Evolutionary conservation across 1,140 invertebrate genomes (phyloP).

Genomic region (Pseudomyrmex pallidus): DNA sequence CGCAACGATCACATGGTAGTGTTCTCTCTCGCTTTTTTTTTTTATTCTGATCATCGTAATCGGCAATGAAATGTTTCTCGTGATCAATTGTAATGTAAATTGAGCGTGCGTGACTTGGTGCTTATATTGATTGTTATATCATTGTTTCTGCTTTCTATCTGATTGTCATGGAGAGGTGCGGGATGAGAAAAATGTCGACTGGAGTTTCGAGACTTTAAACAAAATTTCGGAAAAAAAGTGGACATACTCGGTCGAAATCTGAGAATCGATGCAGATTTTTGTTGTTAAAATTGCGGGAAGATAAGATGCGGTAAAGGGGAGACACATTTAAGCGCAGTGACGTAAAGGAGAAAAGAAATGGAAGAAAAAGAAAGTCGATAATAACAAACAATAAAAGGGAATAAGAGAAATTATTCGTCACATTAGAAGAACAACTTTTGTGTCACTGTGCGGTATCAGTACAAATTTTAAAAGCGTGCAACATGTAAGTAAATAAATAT

Average conservation of each 20-base stretch:
- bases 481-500: not conserved
- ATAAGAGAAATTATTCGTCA: not conserved
- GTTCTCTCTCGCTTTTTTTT: slow-evolving; percentile 48
- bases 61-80: slow-evolving; percentile 34
- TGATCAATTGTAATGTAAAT: slow-evolving; percentile 56
- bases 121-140: slow-evolving; percentile 54
- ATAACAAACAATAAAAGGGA: slow-evolving; percentile 12
- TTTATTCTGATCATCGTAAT: slow-evolving; percentile 51
- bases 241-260: not conserved
- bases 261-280: too few species aligned
- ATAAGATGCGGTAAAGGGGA: not conserved
- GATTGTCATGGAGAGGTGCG: slow-evolving; percentile 30
- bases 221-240: slow-evolving; percentile 3
- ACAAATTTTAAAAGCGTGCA: slow-evolving; percentile 14
- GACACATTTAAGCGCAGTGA: not conserved
- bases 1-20: slow-evolving; percentile 36
- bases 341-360: not conserved
- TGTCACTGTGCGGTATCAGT: not conserved
- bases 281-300: slow-evolving; percentile 19
- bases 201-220: not conserved
- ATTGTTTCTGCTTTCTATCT: slow-evolving; percentile 54
- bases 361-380: not conserved
- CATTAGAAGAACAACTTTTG: not conserved
- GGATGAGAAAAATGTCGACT: slow-evolving; percentile 62
- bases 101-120: slow-evolving; percentile 18